Percentiles rank a stretch among this genome's conserved stretches.
Conservation (phyloP, 2,797 vertebrate species). For the Sebastes hubbsi region DNA sequence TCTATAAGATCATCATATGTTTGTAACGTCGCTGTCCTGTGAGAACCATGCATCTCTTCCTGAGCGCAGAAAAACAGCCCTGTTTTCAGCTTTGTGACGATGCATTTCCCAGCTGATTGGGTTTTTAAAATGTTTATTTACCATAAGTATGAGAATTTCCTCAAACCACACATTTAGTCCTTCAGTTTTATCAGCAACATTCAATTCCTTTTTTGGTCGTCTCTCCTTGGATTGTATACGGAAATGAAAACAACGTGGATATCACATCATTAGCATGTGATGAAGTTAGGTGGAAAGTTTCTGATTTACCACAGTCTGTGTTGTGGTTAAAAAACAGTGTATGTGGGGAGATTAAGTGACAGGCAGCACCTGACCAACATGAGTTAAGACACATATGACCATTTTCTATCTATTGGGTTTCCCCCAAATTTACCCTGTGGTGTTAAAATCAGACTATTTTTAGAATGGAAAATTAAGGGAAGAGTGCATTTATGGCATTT, state of each 20-base stretch:
- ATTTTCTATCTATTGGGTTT: not conserved
- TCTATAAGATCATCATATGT: not conserved
- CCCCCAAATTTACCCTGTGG: not conserved
- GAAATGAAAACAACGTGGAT: not conserved
- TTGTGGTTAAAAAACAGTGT: not conserved
- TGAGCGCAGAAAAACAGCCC: not conserved
- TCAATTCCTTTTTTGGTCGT: not conserved
- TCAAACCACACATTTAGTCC: not conserved
- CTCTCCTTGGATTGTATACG: not conserved
- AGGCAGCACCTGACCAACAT: constrained; percentile 3
- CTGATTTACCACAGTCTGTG: not conserved
- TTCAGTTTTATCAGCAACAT: not conserved
- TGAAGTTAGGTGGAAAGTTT: constrained; percentile 12
- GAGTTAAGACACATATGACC: not conserved
- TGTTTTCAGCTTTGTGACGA: not conserved
- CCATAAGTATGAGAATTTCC: not conserved
- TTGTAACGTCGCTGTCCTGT: not conserved
- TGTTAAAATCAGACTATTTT: not conserved
- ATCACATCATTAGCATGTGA: not conserved
- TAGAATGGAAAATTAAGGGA: not conserved
- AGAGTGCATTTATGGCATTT: not conserved
- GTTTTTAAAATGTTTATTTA: not conserved
- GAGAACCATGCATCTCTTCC: not conserved
- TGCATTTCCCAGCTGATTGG: not conserved
- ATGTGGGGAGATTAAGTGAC: not conserved